Base-by-base conservation (phyloP, 2,797 vertebrate species). In the Hippoglossus hippoglossus region DNA sequence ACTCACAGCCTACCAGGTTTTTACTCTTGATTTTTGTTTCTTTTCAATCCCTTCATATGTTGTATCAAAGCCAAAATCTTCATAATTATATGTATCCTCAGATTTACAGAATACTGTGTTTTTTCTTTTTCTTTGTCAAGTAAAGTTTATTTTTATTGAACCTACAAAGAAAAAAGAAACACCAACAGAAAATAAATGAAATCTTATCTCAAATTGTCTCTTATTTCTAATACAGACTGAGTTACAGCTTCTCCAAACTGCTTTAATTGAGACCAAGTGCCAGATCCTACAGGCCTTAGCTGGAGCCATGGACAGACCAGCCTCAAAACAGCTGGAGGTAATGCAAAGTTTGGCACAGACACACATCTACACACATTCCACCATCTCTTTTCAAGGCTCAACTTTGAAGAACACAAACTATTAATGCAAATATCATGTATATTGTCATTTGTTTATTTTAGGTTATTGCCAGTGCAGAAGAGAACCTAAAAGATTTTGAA, bases 241-340 rank as follows among this genome's bases (percentile, higher is more conserved):
- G 65, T 69, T 98, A 87, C 97, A 96, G 75, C 85, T 96, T 71
- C 93, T 98, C 57, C 94, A 95, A 73, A 95, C 95, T 0, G 94
- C 95, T 0, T 84, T 98, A 79, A 95, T 95, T 26, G 96, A 98
- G 86, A 96, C 88, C 59, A 98, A 97, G 82, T 97, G 96, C 51
- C 92, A 96, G 82, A 86, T 96, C 79, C 91, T 97, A 12, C 96
- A 98, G 84, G 96, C 95, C 68, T 91, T 98, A 75, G 93, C 96
- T 6, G 95, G 95, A 75, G 93, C 93, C 68, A 94, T 92, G 69
- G 96, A 97, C 36, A 92, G 90, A 67, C 93, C 96, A 15, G 92
- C 96, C 61, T 94, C 90, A 8, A 95, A 96, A 56, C 97, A 98
- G 83, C 95, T 97, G 51, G 94, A 98, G 96, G 97, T 98, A 94